These are phyloP conservation scores for Sceliomorpha sp. DNA, from an alignment of 2,888 invertebrate species.

Conservation along the genomic window DNA sequence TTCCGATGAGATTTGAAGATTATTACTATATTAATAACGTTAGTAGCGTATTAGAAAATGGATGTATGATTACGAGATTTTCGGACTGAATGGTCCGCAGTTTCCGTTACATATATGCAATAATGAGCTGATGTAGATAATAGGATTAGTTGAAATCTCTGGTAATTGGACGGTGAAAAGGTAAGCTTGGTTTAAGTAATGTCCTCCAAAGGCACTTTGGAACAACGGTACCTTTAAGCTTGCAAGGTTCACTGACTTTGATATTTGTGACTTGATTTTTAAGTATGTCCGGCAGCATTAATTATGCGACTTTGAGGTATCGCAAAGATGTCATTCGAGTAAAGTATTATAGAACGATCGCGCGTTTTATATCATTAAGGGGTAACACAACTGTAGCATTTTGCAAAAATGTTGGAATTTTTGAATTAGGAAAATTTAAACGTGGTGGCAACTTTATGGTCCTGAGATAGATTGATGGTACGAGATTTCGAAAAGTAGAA, in stretches of 20 bases:
- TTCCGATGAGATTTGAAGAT: background rate
- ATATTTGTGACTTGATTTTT: constrained; percentile 28
- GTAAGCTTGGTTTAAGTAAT: constrained; percentile 72
- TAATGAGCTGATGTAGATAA: constrained; percentile 80
- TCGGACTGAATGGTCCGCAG: constrained; percentile 49
- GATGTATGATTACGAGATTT: constrained; percentile 52
- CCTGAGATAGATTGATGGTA: too few species aligned
- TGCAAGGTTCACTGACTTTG: constrained; percentile 12
- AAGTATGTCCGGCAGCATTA: too few species aligned
- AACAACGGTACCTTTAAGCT: constrained; percentile 32
- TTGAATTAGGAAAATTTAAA: too few species aligned
- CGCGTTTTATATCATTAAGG: too few species aligned
- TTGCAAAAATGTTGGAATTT: too few species aligned
- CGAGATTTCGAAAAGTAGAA: too few species aligned
- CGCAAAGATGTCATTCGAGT: too few species aligned
- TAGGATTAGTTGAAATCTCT: constrained; percentile 79
- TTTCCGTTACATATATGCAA: constrained; percentile 68
- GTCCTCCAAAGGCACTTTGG: constrained; percentile 46
- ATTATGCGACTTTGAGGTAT: too few species aligned
- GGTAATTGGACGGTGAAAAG: constrained; percentile 79
- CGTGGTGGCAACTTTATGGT: too few species aligned
- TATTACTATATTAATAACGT: too few species aligned
- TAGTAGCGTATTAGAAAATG: constrained; percentile 44
- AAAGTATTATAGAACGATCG: too few species aligned
- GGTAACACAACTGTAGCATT: too few species aligned